Evolutionary conservation across 23 tunicate genomes (phyloP).

Genomic region (Aplidium turbinatum): DNA sequence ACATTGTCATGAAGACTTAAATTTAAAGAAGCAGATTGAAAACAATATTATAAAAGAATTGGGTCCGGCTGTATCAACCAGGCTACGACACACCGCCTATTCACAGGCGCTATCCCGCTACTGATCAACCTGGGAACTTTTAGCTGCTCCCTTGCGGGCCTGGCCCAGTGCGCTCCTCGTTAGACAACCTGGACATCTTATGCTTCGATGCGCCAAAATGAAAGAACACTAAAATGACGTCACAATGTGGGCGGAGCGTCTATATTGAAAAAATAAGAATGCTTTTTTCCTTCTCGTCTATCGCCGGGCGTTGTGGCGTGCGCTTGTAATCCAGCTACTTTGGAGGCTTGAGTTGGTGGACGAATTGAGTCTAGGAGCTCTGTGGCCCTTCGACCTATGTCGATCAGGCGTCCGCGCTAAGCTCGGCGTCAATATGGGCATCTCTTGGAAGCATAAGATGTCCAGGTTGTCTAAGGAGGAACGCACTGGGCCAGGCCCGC

Average conservation of each 20-base stretch:
- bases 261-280: neutral
- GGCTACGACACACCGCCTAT: conserved; percentile 65
- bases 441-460: conserved; percentile 54
- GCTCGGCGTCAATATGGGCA: conserved; percentile 87
- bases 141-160: conserved; percentile 99
- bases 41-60: conserved; percentile 58
- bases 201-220: no score
- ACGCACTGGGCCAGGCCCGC: conserved; percentile 98
- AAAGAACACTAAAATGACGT: conserved; percentile 34
- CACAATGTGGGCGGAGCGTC: conserved; percentile 26
- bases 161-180: conserved; percentile 95
- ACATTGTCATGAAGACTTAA: no score
- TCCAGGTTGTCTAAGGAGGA: conserved; percentile 96
- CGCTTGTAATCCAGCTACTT: conserved; percentile 42
- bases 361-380: conserved; percentile 74
- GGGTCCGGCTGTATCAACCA: conserved; percentile 76
- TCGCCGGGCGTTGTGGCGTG: conserved; percentile 53
- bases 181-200: conserved; percentile 79
- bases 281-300: neutral
- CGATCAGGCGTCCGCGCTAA: conserved; percentile 95
- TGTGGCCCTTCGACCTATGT: conserved; percentile 66
- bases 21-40: no score
- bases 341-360: conserved; percentile 41
- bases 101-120: conserved; percentile 89
- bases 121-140: conserved; percentile 91